Percentiles rank a stretch among this genome's conserved stretches.
Evolutionary conservation across 2,888 invertebrate genomes (phyloP).

Genomic region (Fragum fragum): DNA sequence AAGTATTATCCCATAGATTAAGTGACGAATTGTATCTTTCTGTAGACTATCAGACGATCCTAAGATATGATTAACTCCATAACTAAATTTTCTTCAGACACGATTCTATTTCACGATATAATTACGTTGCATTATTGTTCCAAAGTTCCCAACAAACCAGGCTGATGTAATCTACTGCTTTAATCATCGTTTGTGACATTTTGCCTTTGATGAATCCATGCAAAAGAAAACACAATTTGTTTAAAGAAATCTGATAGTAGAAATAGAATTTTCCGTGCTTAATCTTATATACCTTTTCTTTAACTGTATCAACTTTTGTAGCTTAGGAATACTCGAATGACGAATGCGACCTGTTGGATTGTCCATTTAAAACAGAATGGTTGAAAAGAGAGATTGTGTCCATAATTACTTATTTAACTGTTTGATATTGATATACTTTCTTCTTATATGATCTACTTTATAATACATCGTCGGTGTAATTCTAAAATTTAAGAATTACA

Average conservation of each 20-base stretch:
- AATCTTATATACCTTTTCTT: too few species aligned
- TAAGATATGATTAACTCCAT: neutral
- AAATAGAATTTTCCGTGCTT: neutral
- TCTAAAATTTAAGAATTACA: too few species aligned
- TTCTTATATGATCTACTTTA: too few species aligned
- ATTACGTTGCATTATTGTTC: neutral
- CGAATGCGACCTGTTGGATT: too few species aligned
- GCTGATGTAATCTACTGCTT: neutral
- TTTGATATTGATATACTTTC: too few species aligned
- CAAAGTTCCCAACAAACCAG: neutral
- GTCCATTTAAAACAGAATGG: too few species aligned
- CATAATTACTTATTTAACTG: too few species aligned
- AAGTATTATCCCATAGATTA: neutral
- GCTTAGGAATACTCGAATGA: too few species aligned
- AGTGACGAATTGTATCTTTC: neutral
- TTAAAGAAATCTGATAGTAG: neutral
- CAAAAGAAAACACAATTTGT: neutral
- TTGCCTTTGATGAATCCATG: neutral
- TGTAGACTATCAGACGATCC: neutral
- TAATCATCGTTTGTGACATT: neutral
- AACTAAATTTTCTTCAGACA: slow-evolving; percentile 3
- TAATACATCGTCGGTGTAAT: too few species aligned
- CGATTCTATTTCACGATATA: slow-evolving; percentile 3
- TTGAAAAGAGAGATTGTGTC: too few species aligned
- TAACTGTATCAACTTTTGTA: too few species aligned